These are phyloP conservation scores for Penaeus monodon DNA, from an alignment of 2,888 invertebrate species.

Conservation along the genomic window DNA sequence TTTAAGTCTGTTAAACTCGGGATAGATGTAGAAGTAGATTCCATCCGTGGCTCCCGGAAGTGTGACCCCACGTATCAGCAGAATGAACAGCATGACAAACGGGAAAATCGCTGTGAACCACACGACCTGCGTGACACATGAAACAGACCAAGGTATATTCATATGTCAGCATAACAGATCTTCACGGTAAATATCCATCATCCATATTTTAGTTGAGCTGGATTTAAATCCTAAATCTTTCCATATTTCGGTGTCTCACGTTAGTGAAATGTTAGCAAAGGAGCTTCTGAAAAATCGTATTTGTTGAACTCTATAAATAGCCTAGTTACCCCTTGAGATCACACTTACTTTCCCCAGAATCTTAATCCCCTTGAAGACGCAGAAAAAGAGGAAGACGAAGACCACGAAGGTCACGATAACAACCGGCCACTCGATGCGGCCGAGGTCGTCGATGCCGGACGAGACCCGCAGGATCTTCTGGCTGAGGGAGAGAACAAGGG, in stretches of 20 bases:
- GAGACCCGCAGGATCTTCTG: constrained; percentile 84
- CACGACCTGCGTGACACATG: constrained; percentile 74
- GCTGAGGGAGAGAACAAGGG: constrained; percentile 72
- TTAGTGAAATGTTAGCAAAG: no score
- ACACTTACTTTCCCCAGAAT: constrained; percentile 84
- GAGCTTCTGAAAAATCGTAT: no score
- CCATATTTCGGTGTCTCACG: no score
- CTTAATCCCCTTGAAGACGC: constrained; percentile 88
- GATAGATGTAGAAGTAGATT: constrained; percentile 76
- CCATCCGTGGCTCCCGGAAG: constrained; percentile 84
- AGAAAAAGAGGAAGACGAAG: constrained; percentile 87
- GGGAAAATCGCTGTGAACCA: constrained; percentile 91
- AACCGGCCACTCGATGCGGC: constrained; percentile 84
- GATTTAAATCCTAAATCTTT: no score
- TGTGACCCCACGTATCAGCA: constrained; percentile 83
- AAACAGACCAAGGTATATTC: neutral
- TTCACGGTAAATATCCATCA: no score
- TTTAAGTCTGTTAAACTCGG: constrained; percentile 11
- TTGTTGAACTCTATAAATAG: no score
- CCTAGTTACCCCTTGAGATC: no score
- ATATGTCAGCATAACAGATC: no score
- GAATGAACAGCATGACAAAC: constrained; percentile 79
- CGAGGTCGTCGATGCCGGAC: constrained; percentile 80
- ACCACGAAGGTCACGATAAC: constrained; percentile 81
- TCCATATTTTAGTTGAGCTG: no score